Percentiles rank a stretch among this genome's conserved stretches.
Conservation (phyloP, 2,113 vertebrate species). For the Corythornis cristatus region DNA sequence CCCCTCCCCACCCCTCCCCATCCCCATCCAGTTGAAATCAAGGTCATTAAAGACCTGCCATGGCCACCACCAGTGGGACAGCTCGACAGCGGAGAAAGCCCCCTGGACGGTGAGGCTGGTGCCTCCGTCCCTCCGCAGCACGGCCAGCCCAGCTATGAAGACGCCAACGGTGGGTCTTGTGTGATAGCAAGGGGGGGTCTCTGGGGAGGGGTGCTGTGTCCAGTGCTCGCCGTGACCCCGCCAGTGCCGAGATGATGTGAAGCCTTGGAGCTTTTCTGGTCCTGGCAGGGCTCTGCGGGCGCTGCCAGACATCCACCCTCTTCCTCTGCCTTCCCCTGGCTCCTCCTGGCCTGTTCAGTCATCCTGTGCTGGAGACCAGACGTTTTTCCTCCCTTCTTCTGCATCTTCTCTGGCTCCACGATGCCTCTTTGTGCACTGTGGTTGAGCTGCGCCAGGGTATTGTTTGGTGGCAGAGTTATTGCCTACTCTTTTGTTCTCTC, state of each 20-base stretch:
- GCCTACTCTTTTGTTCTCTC: not conserved
- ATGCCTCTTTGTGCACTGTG: fast-evolving
- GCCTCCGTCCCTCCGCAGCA: conserved; percentile 68
- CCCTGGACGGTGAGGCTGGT: conserved; percentile 78
- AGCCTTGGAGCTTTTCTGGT: fast-evolving
- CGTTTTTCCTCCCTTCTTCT: not conserved
- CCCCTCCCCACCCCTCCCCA: not conserved
- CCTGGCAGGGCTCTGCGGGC: not conserved
- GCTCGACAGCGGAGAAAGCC: conserved; percentile 87
- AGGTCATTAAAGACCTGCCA: conserved; percentile 98
- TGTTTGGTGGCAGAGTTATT: not conserved
- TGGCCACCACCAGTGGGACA: conserved; percentile 98
- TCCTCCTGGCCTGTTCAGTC: not conserved
- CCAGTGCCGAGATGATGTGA: fast-evolving
- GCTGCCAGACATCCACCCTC: not conserved
- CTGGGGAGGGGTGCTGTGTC: not conserved
- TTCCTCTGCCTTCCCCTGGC: not conserved
- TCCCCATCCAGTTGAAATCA: conserved; percentile 93
- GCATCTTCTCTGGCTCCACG: not conserved
- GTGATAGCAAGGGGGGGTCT: not conserved
- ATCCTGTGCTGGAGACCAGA: not conserved
- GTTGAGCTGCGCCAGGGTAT: not conserved
- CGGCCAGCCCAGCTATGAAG: conserved; percentile 68
- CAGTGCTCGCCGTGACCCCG: not conserved
- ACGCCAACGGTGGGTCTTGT: conserved; percentile 79